Evolutionary conservation across 2,797 vertebrate species (phyloP).

Genomic region (Fratercula arctica): DNA sequence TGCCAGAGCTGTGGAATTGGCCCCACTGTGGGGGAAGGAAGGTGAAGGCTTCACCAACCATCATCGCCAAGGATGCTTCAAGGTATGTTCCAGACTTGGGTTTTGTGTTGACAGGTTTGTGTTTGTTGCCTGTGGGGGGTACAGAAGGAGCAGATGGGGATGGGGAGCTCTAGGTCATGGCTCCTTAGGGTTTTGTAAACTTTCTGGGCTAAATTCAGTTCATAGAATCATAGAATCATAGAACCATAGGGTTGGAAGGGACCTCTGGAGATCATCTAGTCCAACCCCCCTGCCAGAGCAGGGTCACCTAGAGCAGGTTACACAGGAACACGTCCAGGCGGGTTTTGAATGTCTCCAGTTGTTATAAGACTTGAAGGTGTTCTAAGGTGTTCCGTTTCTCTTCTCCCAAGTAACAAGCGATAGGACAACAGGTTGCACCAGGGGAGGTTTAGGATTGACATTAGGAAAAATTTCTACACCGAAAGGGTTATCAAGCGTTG

Average conservation of each 20-base stretch:
- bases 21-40: fast-evolving
- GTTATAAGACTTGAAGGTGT: not conserved
- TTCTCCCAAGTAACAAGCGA: not conserved
- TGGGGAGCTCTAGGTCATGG: not conserved
- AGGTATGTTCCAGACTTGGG: not conserved
- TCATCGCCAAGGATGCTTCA: not conserved
- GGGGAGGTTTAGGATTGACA: not conserved
- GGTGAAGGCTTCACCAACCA: not conserved
- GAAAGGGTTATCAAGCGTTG: not conserved
- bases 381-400: not conserved
- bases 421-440: not conserved
- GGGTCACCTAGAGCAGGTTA: too few species aligned
- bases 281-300: too few species aligned
- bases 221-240: too few species aligned
- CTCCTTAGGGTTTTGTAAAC: not conserved
- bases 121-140: not conserved
- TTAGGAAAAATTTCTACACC: not conserved
- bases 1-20: not conserved
- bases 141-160: not conserved
- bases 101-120: not conserved
- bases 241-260: too few species aligned
- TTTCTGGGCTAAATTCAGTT: not conserved
- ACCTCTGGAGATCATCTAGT: too few species aligned
- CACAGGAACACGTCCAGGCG: too few species aligned
- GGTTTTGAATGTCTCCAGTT: too few species aligned